Base-by-base conservation (phyloP, 2,888 invertebrate genomes). In the Drosophila fulvimacula region DNA sequence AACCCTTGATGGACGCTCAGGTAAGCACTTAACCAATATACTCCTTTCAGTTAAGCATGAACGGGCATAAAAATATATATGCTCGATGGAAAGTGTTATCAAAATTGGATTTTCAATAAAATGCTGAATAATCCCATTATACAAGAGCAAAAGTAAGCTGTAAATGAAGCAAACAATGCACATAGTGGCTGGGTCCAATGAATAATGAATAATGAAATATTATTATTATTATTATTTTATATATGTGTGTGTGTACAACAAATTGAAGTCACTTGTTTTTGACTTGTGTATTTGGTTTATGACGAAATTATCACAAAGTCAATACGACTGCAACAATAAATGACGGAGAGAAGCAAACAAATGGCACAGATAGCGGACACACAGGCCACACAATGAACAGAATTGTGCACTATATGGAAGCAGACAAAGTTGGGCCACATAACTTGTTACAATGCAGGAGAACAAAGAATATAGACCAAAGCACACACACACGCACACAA, bases 251-350 rank as follows among this genome's bases (percentile, higher is more conserved):
- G 4, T 48, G 30, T 13, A 30, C 17, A 48, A 30, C 27, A 46
- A 46, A 48, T 48, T 30, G 49, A 38, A 41, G 24, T 41, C 36
- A 21, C 30, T 41, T 46, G 52, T 34, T 52, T 58, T 44, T 55
- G 46, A 24, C 38, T 51, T 48, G 59, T 60, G n/a, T 61, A 63
- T 53, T 76, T 62, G 72, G 57, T 53, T 67, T 67, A 61, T 65
- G 59, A 57, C 52, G 60, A 69, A 67, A 69, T 81, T 83, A 89
- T 83, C 83, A 78, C 38, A 78, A 72, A 58, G 84, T 81, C 84
- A 89, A 87, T 71, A 83, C 79, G 51, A 70, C 21, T 36, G 38
- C 49, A 62, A 58, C 58, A 81, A 64, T 61, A 69, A 73, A 72
- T 75, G 72, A 53, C 67, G 48, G 48, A 21, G 42, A 60, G 46